Evolutionary conservation across 2,797 vertebrate genomes (phyloP).

Genomic region (Amblyraja radiata): DNA sequence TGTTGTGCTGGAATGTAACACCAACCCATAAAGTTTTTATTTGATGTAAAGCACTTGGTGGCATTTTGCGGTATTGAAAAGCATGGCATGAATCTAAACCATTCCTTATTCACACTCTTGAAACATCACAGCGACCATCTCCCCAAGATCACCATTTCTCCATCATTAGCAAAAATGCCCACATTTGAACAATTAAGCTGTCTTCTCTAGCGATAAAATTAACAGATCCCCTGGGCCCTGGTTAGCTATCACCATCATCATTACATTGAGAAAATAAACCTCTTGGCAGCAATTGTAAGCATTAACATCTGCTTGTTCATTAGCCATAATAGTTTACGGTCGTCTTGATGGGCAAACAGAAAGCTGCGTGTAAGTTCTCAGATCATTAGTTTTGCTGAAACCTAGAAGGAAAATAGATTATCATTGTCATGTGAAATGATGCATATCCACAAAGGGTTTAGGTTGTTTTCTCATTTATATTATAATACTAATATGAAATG

Average conservation of each 20-base stretch:
- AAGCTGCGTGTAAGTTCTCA: not conserved
- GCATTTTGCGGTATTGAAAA: not conserved
- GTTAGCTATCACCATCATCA: not conserved
- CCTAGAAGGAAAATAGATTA: not conserved
- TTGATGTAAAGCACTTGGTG: not conserved
- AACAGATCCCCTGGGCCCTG: not conserved
- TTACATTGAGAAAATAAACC: not conserved
- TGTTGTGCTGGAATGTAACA: no score
- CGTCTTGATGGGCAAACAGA: not conserved
- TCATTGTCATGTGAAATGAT: not conserved
- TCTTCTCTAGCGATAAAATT: not conserved
- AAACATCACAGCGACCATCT: not conserved
- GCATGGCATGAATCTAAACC: not conserved
- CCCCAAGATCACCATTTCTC: not conserved
- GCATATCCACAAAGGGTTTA: not conserved
- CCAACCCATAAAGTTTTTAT: not conserved
- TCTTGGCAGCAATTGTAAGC: not conserved
- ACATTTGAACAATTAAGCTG: not conserved
- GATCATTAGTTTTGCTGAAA: not conserved
- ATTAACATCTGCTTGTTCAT: conserved; percentile 17
- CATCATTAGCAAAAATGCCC: not conserved
- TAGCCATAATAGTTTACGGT: not conserved
- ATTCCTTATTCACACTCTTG: not conserved
- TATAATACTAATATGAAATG: no score
- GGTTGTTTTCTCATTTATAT: not conserved